Base-by-base conservation (phyloP, 2,113 vertebrate species). In the Chunga burmeisteri region DNA sequence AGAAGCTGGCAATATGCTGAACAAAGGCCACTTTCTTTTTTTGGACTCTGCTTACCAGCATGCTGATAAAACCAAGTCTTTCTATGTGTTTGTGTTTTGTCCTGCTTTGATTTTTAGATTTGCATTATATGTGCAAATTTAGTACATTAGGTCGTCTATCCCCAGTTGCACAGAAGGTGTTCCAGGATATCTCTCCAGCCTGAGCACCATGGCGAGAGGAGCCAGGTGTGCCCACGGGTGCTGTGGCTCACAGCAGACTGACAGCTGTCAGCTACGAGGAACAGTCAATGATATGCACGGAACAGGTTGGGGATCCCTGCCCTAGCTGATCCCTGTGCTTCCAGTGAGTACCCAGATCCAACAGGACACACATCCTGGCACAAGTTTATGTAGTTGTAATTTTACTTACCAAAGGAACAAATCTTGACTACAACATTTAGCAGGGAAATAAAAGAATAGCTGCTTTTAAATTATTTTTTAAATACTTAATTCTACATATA, bases 51-150 rank as follows among this genome's bases (percentile, higher is more conserved):
- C 32, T 83, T 83, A 44, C 23, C n/a, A 36, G 44, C 12, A n/a
- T 46, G 44, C 30, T 34, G 61, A 46, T 34, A 30, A 36, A 93
- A 71, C 19, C 22, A 42, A 46, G 58, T 55, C 40, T 73, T 85
- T 44, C 40, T 30, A 59, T 1, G 9, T 8, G 5, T 62, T 68
- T 65, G 16, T 40, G 3, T 72, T 88, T 72, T 74, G 34, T 16
- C 47, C 27, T 46, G 22, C n/a, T 84, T 72, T n/a, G 32, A 67
- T 88, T 85, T 95, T 81, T 62, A 58, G n/a, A 90, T 67, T 77
- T 61, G 9, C 17, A 62, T 46, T 36, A 30, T 20, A 56, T 23
- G 19, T n/a, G 15, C 17, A 79, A 68, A 88, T 47, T 52, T 20
- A 80, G 44, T 75, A 42, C 38, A 34, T 44, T 65, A 10, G 0